These are phyloP conservation scores for Scaptomyza pallida DNA, from an alignment of 1,140 invertebrate species.

Conservation along the genomic window DNA sequence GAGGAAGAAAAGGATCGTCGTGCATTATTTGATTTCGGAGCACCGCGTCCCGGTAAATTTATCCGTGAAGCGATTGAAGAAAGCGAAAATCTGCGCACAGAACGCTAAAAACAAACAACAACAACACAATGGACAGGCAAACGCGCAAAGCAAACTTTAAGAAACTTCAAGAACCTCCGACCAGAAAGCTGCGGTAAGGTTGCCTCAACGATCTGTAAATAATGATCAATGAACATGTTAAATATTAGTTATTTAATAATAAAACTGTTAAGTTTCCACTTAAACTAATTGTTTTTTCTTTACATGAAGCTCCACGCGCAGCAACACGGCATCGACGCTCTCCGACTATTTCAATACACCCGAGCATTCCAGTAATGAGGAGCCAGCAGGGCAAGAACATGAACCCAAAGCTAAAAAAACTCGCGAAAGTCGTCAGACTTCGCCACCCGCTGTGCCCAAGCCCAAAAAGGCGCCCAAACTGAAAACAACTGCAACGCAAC, in stretches of 20 bases:
- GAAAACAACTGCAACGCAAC: slow-evolving; percentile 20
- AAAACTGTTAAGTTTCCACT: slow-evolving; percentile 54
- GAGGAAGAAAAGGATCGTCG: slow-evolving; percentile 66
- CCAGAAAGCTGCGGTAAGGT: slow-evolving; percentile 55
- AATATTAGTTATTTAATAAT: slow-evolving; percentile 39
- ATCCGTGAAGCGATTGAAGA: slow-evolving; percentile 67
- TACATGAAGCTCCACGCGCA: slow-evolving; percentile 52
- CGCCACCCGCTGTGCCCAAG: slow-evolving; percentile 42
- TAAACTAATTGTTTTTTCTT: slow-evolving; percentile 24
- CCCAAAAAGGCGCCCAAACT: slow-evolving; percentile 72
- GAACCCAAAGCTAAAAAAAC: slow-evolving; percentile 48
- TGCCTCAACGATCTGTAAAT: slow-evolving; percentile 19
- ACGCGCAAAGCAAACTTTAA: slow-evolving; percentile 70
- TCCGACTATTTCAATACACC: slow-evolving; percentile 43
- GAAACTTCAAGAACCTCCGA: slow-evolving; percentile 60
- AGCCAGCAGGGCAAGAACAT: neutral
- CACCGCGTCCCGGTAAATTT: slow-evolving; percentile 43
- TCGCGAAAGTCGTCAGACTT: slow-evolving; percentile 49
- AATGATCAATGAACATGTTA: neutral
- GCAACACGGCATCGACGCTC: slow-evolving; percentile 29
- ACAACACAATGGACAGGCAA: slow-evolving; percentile 60
- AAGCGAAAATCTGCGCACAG: slow-evolving; percentile 42
- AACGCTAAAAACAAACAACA: slow-evolving; percentile 37
- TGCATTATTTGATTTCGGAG: slow-evolving; percentile 58
- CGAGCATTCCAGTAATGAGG: slow-evolving; percentile 11